These are phyloP conservation scores for Synergus itoensis DNA, from an alignment of 2,888 invertebrate genomes.

Conservation along the genomic window DNA sequence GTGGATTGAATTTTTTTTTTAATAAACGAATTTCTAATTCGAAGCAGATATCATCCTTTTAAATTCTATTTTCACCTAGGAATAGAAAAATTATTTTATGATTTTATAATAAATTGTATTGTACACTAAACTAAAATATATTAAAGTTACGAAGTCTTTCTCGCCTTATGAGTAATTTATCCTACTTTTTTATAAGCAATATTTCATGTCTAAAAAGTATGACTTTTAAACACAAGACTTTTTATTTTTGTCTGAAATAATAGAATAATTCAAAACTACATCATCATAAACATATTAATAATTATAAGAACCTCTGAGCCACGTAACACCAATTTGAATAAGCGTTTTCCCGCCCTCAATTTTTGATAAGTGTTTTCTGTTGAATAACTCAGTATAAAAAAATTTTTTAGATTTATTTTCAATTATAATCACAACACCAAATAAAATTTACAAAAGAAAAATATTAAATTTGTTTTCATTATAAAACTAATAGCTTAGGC, in stretches of 20 bases:
- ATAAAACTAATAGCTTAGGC: neutral
- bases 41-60: neutral
- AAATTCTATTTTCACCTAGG: neutral
- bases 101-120: slow-evolving; percentile 14
- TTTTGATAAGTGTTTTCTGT: too few relatives aligned
- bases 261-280: too few relatives aligned
- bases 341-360: too few relatives aligned
- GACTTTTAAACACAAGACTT: too few relatives aligned
- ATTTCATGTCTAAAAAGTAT: too few relatives aligned
- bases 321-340: too few relatives aligned
- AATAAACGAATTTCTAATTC: slow-evolving; percentile 16
- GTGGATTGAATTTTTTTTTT: neutral
- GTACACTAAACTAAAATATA: slow-evolving; percentile 8
- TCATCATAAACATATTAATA: too few relatives aligned
- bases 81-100: slow-evolving; percentile 9
- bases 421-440: too few relatives aligned
- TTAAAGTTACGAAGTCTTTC: neutral
- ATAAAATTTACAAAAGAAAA: neutral
- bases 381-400: too few relatives aligned
- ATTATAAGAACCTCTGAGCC: too few relatives aligned
- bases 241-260: too few relatives aligned
- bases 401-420: too few relatives aligned
- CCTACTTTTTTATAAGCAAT: slow-evolving; percentile 3
- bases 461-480: neutral
- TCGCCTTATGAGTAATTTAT: slow-evolving; percentile 21